Evolutionary conservation across 2,797 vertebrate genomes (phyloP).

Genomic region (Australoheros facetus): DNA sequence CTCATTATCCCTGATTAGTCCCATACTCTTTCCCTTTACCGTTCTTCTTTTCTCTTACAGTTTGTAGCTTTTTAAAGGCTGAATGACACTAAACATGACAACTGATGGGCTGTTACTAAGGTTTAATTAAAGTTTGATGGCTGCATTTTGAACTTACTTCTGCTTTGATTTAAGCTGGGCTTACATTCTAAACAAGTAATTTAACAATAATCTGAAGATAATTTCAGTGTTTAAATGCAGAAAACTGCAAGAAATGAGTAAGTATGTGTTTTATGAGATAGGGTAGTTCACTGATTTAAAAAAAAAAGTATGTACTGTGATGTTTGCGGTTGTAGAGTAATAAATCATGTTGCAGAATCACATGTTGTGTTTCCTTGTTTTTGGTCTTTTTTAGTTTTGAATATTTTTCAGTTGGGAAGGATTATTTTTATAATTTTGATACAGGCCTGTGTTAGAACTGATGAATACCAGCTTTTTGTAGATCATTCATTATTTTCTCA

Average conservation of each 20-base stretch:
- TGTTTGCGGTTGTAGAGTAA: conserved; percentile 67
- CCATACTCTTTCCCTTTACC: background rate
- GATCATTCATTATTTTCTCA: background rate
- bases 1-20: background rate
- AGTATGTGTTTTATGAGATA: conserved; percentile 52
- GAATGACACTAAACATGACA: conserved; percentile 32
- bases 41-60: background rate
- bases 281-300: conserved; percentile 39
- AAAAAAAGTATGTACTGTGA: conserved; percentile 59
- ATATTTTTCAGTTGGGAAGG: background rate
- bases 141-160: conserved; percentile 29
- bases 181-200: conserved; percentile 23
- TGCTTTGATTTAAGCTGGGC: conserved; percentile 36
- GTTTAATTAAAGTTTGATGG: conserved; percentile 10
- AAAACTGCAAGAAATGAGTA: conserved; percentile 13
- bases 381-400: background rate
- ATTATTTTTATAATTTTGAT: background rate
- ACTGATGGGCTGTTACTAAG: conserved; percentile 12
- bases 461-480: background rate
- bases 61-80: background rate
- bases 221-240: conserved; percentile 20
- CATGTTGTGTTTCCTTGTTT: background rate
- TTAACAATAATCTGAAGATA: conserved; percentile 25
- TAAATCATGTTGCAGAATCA: conserved; percentile 64
- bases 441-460: no score